Conservation (phyloP, 2,797 vertebrate genomes). For the Coranthus polyacanthus region DNA sequence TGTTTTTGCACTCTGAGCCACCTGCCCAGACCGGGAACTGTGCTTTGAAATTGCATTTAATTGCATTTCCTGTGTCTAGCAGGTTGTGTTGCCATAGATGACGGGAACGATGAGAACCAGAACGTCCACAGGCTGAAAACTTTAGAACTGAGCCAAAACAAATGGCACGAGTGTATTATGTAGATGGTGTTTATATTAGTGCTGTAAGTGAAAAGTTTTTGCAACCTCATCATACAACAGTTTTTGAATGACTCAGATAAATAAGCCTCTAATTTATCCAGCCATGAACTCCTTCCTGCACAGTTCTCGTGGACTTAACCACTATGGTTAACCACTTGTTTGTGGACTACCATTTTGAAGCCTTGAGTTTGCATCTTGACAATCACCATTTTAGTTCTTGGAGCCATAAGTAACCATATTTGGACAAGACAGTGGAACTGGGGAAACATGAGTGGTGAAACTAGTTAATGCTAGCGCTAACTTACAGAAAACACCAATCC, state of each 20-base stretch:
- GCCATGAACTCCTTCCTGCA: too few species aligned
- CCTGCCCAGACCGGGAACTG: slow-evolving; percentile 36
- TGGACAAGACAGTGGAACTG: too few species aligned
- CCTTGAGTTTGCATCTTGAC: too few species aligned
- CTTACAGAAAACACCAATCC: too few species aligned
- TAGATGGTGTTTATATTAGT: slow-evolving; percentile 19
- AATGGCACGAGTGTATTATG: slow-evolving; percentile 13
- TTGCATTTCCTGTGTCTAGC: slow-evolving; percentile 54
- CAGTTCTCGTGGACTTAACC: too few species aligned
- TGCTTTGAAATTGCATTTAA: slow-evolving; percentile 57
- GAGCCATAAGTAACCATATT: too few species aligned
- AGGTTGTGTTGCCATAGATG: slow-evolving; percentile 34
- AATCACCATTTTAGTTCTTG: too few species aligned
- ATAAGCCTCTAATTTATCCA: slow-evolving; percentile 24
- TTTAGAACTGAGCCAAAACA: slow-evolving; percentile 52
- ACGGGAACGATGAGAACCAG: slow-evolving; percentile 32
- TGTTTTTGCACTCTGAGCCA: slow-evolving; percentile 40
- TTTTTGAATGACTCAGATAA: slow-evolving; percentile 20
- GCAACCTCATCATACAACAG: background rate
- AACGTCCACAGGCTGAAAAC: slow-evolving; percentile 34
- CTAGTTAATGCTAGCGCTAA: too few species aligned
- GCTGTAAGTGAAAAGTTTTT: slow-evolving; percentile 30
- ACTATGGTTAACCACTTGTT: too few species aligned
- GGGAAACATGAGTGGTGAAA: too few species aligned
- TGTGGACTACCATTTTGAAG: too few species aligned